Conservation (phyloP, 2,888 invertebrate species). For the Amiota communis region DNA sequence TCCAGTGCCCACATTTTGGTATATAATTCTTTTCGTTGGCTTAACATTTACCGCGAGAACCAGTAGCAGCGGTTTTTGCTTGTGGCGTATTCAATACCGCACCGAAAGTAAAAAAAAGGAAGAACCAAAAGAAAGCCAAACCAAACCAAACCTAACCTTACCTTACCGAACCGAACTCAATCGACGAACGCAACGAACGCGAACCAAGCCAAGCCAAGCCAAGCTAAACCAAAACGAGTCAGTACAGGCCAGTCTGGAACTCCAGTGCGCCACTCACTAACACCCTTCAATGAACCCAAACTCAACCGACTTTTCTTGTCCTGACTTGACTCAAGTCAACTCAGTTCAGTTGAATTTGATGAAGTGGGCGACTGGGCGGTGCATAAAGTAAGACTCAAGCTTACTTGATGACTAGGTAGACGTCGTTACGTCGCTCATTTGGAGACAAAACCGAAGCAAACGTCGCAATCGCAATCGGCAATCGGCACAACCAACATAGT, state of each 20-base stretch:
- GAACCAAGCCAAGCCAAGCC: slow-evolving; percentile 22
- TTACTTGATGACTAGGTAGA: background rate
- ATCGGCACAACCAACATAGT: slow-evolving; percentile 20
- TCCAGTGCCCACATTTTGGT: background rate
- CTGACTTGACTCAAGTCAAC: background rate
- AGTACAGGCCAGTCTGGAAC: slow-evolving; percentile 31
- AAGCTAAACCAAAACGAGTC: slow-evolving; percentile 51
- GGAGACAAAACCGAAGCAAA: slow-evolving; percentile 46
- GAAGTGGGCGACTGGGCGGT: background rate
- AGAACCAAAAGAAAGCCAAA: slow-evolving; percentile 22
- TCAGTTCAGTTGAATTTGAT: background rate
- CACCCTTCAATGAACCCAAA: background rate
- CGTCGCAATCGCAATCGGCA: background rate
- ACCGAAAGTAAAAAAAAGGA: slow-evolving; percentile 39
- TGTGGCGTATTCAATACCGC: slow-evolving; percentile 63
- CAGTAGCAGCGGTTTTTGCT: slow-evolving; percentile 74
- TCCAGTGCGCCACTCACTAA: background rate
- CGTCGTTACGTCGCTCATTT: slow-evolving; percentile 1
- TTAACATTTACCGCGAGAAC: slow-evolving; percentile 73
- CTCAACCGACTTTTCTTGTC: background rate
- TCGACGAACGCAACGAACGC: slow-evolving; percentile 21
- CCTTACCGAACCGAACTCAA: slow-evolving; percentile 32
- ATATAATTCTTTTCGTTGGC: slow-evolving; percentile 67
- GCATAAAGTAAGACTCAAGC: background rate
- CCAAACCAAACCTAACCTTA: slow-evolving; percentile 37